phyloP scores from a whole-genome alignment of 1,140 invertebrate genomes.

The Drosophila hydei region DNA sequence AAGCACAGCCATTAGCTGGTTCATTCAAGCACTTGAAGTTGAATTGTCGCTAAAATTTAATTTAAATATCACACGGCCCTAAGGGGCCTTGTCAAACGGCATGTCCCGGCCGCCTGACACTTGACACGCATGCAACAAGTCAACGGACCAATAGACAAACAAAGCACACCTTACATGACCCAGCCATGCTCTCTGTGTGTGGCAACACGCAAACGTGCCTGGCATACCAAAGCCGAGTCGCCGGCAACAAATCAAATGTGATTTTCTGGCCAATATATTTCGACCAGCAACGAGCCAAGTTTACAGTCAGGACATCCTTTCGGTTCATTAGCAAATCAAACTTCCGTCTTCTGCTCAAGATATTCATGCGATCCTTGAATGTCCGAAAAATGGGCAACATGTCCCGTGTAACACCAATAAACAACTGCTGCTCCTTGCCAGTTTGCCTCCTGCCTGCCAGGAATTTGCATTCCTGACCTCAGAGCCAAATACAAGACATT shows the following conservation, averaged over 20 bases:
- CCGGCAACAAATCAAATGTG: constrained; percentile 71
- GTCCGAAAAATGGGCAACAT: constrained; percentile 60
- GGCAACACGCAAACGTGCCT: constrained; percentile 69
- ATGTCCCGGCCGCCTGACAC: constrained; percentile 11
- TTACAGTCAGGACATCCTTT: constrained; percentile 62
- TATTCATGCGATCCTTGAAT: constrained; percentile 42
- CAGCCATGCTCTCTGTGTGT: constrained; percentile 46
- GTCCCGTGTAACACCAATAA: constrained; percentile 42
- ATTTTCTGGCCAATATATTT: constrained; percentile 79
- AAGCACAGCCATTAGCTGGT: constrained; percentile 7
- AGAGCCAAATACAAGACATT: constrained; percentile 42
- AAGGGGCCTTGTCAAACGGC: neutral
- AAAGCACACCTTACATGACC: constrained; percentile 32
- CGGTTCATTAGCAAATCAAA: constrained; percentile 81
- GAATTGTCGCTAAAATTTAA: constrained; percentile 65
- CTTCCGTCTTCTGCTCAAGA: constrained; percentile 67
- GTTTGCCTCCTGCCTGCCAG: constrained; percentile 11
- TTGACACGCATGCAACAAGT: constrained; percentile 38
- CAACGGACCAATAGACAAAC: constrained; percentile 43
- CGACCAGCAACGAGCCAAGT: constrained; percentile 23
- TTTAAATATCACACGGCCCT: constrained; percentile 53
- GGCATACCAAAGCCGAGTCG: constrained; percentile 57
- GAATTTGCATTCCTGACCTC: constrained; percentile 66
- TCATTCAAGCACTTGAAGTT: constrained; percentile 33
- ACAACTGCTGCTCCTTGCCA: constrained; percentile 25